phyloP scores from a whole-genome alignment of 2,113 vertebrate species.

The Acrocephalus kingi region DNA sequence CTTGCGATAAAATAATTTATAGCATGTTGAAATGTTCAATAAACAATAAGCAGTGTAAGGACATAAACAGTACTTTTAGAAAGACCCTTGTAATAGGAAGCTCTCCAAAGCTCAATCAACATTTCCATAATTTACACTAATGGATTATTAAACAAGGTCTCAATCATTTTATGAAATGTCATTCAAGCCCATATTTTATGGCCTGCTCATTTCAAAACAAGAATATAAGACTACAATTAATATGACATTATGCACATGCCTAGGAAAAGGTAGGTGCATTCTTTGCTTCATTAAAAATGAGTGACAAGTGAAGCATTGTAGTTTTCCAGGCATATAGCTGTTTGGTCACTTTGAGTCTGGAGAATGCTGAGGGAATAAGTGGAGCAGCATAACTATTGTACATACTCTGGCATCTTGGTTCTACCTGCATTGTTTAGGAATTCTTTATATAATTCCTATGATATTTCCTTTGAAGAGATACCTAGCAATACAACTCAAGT shows the following conservation, averaged over 20 bases:
- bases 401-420: not conserved
- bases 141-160: not conserved
- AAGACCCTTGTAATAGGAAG: not conserved
- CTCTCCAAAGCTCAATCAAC: not conserved
- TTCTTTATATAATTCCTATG: not conserved
- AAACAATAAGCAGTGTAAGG: not conserved
- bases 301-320: not conserved
- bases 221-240: not conserved
- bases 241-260: not conserved
- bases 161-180: not conserved
- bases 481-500: not conserved
- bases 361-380: not conserved
- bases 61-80: not conserved
- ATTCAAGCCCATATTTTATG: not conserved
- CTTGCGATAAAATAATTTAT: not conserved
- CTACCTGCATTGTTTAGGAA: not conserved
- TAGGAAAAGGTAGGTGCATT: not conserved
- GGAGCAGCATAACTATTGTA: rapidly evolving
- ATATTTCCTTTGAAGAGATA: not conserved
- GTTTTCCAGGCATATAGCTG: not conserved
- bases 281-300: not conserved
- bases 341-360: not conserved
- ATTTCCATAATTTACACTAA: not conserved
- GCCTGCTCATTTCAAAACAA: not conserved
- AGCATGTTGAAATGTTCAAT: not conserved